Conservation (phyloP, 2,113 vertebrate species). For the Myiozetetes cayanensis region DNA sequence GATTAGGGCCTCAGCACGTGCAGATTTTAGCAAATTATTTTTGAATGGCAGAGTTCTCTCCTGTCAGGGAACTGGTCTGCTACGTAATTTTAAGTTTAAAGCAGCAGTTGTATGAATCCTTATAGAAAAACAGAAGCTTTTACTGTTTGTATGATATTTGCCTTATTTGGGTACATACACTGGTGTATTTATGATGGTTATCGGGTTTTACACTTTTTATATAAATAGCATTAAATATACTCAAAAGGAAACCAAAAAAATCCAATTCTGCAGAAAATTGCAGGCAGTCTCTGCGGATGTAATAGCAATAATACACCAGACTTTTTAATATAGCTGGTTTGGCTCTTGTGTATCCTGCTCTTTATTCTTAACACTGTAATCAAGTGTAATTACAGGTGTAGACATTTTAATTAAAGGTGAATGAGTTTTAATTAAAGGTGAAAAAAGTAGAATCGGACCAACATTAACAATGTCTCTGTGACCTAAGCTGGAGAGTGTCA, state of each 20-base stretch:
- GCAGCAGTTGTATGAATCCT: not conserved
- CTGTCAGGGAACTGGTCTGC: not conserved
- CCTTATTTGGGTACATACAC: not conserved
- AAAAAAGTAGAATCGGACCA: constrained; percentile 49
- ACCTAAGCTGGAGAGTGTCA: not conserved
- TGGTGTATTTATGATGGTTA: not conserved
- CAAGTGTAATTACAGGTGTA: constrained; percentile 66
- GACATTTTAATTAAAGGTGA: constrained; percentile 68
- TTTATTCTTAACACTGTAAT: constrained; percentile 64
- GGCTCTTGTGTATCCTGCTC: constrained; percentile 42
- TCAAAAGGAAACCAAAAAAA: not conserved
- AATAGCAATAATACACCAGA: constrained; percentile 19
- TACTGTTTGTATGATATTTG: not conserved
- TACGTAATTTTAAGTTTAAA: not conserved
- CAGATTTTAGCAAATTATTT: not conserved
- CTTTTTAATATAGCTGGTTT: constrained; percentile 61
- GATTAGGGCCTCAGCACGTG: not conserved
- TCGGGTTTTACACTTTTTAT: not conserved
- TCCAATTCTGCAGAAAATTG: constrained; percentile 29
- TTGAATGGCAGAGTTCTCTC: not conserved
- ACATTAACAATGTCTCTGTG: constrained; percentile 21
- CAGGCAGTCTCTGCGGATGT: not conserved
- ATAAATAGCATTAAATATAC: not conserved
- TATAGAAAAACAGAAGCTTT: not conserved
- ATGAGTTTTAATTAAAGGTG: constrained; percentile 66